Base-by-base conservation (phyloP, 2,113 vertebrate species). In the Physeter macrocephalus region DNA sequence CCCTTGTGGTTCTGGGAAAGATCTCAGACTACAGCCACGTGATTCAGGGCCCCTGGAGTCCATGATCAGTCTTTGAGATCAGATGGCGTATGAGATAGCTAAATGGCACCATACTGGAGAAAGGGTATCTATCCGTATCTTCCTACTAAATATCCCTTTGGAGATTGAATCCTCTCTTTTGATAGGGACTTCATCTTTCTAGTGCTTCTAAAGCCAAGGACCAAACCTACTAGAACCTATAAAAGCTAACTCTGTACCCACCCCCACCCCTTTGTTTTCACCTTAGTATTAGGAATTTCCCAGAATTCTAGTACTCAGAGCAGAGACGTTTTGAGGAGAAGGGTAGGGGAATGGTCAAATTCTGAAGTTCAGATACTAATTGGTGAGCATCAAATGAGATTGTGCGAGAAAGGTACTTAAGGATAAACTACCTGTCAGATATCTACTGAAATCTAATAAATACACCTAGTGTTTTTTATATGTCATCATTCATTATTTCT, bases 341-440 rank as follows among this genome's bases (percentile, higher is more conserved):
- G 0, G 2, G 0, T 10, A 0, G 2, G 20, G 21, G 4, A 39
- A 27, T 83, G 21, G 5, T 6, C 11, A 69, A 2, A 27, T 90
- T 90, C 85, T 54, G n/a, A 46, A 64, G 34, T 90, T 89, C 92
- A 25, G 8, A 49, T n/a, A 46, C 49, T 57, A 46, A 71, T 59
- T 95, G 25, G 5, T 87, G 20, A 75, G 14, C 10, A 27, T 78
- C 12, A 82, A 52, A 46, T 69, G 54, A n/a, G 57, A 52, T 66
- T 59, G 5, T 41, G 0, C 80, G 78, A 12, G 41, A 87, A 85
- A 71, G 7, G 5, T 83, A 39, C 25, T 85, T 59, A 90, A 43
- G 17, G 66, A 66, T 94, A 59, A 66, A 8, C 34, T 66, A 34
- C n/a, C 27, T 83, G 34, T n/a, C 13, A 27, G 7, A 41, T 71